Evolutionary conservation across 2,113 vertebrate genomes (phyloP).

Genomic region (Triplophysa dalaica): DNA sequence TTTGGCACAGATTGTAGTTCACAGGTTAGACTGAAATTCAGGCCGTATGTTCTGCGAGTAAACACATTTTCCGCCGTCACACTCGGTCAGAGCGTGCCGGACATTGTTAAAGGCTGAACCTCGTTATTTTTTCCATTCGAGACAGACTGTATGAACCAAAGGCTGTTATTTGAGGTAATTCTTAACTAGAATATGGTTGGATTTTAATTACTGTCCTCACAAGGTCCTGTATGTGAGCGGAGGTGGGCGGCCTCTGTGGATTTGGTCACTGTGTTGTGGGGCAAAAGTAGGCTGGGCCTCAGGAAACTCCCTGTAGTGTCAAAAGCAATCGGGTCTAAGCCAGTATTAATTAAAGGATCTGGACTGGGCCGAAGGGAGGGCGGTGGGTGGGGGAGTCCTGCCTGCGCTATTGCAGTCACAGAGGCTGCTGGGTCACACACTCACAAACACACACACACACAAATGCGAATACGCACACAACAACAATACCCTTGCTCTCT

Average conservation of each 20-base stretch:
- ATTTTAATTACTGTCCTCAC: constrained; percentile 51
- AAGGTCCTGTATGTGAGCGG: constrained; percentile 10
- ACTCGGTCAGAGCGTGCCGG: neutral
- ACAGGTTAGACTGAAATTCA: neutral
- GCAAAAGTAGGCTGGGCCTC: constrained; percentile 68
- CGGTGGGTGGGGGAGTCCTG: neutral
- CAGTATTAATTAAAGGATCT: constrained; percentile 80
- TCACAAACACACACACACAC: neutral
- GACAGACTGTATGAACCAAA: constrained; percentile 13
- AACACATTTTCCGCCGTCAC: neutral
- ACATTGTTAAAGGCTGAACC: neutral
- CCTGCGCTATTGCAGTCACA: constrained; percentile 25
- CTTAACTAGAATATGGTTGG: constrained; percentile 41
- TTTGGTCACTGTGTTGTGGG: constrained; percentile 52
- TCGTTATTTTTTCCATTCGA: neutral
- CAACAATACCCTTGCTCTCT: neutral
- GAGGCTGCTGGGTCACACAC: constrained; percentile 28
- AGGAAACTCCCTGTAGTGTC: constrained; percentile 78
- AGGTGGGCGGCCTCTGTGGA: constrained; percentile 37
- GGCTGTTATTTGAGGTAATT: constrained; percentile 37
- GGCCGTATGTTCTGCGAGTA: neutral
- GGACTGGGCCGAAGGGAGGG: constrained; percentile 59
- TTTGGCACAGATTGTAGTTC: neutral
- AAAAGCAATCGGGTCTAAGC: constrained; percentile 78
- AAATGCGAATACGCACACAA: neutral